These are phyloP conservation scores for Pogonognathellus flavescens DNA, from an alignment of 1,140 invertebrate species.

Conservation along the genomic window DNA sequence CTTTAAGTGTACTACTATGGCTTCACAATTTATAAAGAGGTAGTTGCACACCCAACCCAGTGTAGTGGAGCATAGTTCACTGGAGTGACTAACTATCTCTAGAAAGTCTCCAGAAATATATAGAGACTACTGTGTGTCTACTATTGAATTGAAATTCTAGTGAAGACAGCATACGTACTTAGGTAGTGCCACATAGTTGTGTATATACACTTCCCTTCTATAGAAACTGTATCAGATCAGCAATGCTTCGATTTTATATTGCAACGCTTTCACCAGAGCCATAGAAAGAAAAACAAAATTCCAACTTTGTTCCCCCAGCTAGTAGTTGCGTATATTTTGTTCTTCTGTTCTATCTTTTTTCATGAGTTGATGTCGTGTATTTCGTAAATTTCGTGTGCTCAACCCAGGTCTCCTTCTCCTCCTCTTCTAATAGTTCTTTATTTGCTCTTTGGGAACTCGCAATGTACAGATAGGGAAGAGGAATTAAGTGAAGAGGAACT, in stretches of 20 bases:
- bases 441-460: neutral
- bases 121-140: no score
- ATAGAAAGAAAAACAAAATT: slow-evolving; percentile 47
- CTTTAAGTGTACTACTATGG: neutral
- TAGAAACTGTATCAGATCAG: no score
- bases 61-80: no score
- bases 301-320: slow-evolving; percentile 25
- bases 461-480: neutral
- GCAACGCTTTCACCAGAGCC: neutral
- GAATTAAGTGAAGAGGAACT: neutral
- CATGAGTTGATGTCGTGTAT: neutral
- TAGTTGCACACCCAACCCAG: no score
- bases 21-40: no score
- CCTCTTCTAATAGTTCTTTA: neutral
- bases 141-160: no score
- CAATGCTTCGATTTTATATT: neutral
- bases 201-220: no score
- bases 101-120: no score
- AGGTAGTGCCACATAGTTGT: no score
- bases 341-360: slow-evolving; percentile 7
- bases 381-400: slow-evolving; percentile 4
- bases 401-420: no score
- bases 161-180: no score
- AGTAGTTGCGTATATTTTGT: neutral
- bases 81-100: no score